Conservation (phyloP, 2,113 vertebrate genomes). For the Stigmatopora nigra region DNA sequence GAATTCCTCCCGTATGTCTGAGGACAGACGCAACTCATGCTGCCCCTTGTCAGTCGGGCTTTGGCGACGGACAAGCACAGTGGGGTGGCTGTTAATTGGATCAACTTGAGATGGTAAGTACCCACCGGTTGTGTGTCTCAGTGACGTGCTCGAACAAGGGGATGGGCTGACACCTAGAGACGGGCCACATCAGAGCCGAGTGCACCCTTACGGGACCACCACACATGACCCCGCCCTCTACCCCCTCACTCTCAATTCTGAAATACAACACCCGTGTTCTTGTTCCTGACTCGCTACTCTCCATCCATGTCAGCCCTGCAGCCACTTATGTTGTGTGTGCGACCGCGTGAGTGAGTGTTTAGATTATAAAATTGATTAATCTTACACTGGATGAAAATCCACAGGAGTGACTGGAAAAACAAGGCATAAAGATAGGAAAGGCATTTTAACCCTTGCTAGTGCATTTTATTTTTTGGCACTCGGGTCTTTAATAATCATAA, state of each 20-base stretch:
- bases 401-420: background rate
- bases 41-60: conserved; percentile 87
- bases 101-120: conserved; percentile 82
- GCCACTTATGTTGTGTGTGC: conserved; percentile 19
- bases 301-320: conserved; percentile 37
- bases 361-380: background rate
- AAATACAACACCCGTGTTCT: conserved; percentile 59
- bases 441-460: background rate
- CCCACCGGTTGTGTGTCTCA: conserved; percentile 73
- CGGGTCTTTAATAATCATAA: background rate
- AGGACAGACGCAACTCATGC: conserved; percentile 88
- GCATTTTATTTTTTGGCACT: background rate
- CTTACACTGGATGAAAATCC: background rate
- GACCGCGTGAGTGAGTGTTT: background rate
- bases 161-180: conserved; percentile 73
- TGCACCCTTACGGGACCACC: background rate
- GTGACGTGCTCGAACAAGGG: conserved; percentile 75
- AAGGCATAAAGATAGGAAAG: background rate
- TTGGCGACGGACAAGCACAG: conserved; percentile 78
- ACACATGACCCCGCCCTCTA: conserved; percentile 29
- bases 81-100: conserved; percentile 96
- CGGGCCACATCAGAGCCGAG: conserved; percentile 59
- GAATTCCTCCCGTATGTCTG: conserved; percentile 85
- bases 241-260: conserved; percentile 22
- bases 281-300: conserved; percentile 49